phyloP scores from a whole-genome alignment of 2,797 vertebrate species.

The Lagocephalus sceleratus region DNA sequence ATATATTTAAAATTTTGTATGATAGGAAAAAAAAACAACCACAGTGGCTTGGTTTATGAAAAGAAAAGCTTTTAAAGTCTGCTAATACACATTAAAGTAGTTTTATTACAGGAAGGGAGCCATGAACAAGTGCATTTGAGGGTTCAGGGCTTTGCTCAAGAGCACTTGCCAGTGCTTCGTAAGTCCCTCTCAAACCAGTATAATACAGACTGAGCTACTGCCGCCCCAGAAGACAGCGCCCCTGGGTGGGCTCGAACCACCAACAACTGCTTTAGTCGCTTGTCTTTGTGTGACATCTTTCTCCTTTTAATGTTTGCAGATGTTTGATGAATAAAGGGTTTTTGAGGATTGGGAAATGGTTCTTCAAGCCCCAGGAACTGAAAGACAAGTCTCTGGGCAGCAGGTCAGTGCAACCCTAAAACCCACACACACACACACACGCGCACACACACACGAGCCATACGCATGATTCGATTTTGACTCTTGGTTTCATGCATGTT shows the following conservation, averaged over 20 bases:
- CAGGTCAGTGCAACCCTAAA: conserved; percentile 74
- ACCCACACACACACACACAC: conserved; percentile 4
- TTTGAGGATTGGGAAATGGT: conserved; percentile 94
- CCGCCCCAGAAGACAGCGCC: too few species aligned
- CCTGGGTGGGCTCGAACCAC: background rate
- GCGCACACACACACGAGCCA: background rate
- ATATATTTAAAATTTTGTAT: too few species aligned
- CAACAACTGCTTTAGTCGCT: background rate
- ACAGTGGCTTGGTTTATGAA: too few species aligned
- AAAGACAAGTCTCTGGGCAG: conserved; percentile 89
- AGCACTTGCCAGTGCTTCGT: too few species aligned
- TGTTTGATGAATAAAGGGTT: conserved; percentile 98
- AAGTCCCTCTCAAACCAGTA: too few species aligned
- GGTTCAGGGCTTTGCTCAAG: too few species aligned
- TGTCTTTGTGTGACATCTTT: background rate
- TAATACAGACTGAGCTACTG: too few species aligned
- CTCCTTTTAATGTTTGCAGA: conserved; percentile 61
- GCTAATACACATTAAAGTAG: too few species aligned
- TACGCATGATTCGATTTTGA: background rate
- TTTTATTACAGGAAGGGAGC: too few species aligned
- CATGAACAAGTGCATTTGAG: too few species aligned
- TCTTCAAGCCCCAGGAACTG: conserved; percentile 90
- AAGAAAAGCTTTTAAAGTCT: too few species aligned
- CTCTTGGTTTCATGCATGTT: background rate
- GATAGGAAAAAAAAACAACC: too few species aligned